Percentiles rank a stretch among this genome's conserved stretches.
phyloP scores from a whole-genome alignment of 1,140 invertebrate species.

The Palaemon carinicauda region DNA sequence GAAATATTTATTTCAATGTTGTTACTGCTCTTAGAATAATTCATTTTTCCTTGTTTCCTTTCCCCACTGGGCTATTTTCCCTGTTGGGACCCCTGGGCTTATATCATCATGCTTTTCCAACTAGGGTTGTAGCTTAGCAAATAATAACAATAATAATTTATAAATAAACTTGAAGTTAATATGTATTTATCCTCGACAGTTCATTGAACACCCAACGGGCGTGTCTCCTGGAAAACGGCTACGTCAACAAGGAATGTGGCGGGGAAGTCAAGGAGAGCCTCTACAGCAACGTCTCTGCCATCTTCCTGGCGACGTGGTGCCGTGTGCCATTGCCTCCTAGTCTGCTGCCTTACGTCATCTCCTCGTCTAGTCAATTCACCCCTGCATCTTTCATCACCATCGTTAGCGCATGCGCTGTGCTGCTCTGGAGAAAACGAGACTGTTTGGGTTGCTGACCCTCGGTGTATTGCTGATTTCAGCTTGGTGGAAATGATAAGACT shows the following conservation, averaged over 20 bases:
- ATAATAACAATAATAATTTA: too few relatives aligned
- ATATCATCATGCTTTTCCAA: too few relatives aligned
- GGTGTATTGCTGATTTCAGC: too few relatives aligned
- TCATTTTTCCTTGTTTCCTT: too few relatives aligned
- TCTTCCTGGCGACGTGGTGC: slow-evolving; percentile 43
- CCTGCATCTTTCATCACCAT: background rate
- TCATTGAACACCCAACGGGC: slow-evolving; percentile 43
- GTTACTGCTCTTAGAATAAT: too few relatives aligned
- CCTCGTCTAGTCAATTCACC: background rate
- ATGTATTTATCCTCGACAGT: background rate
- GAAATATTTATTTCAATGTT: too few relatives aligned
- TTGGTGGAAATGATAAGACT: too few relatives aligned
- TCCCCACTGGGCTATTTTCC: too few relatives aligned
- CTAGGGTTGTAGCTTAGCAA: too few relatives aligned
- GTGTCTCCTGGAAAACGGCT: slow-evolving; percentile 36
- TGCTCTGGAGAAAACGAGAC: background rate
- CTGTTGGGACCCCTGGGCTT: too few relatives aligned
- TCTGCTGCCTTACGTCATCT: background rate
- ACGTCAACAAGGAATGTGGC: slow-evolving; percentile 10
- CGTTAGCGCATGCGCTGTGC: background rate
- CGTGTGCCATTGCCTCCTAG: background rate
- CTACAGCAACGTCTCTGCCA: slow-evolving; percentile 34
- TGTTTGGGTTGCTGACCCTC: too few relatives aligned
- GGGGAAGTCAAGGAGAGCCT: slow-evolving; percentile 7
- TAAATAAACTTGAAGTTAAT: background rate